Conservation (phyloP, 1,140 invertebrate genomes). For the Maconellicoccus hirsutus region DNA sequence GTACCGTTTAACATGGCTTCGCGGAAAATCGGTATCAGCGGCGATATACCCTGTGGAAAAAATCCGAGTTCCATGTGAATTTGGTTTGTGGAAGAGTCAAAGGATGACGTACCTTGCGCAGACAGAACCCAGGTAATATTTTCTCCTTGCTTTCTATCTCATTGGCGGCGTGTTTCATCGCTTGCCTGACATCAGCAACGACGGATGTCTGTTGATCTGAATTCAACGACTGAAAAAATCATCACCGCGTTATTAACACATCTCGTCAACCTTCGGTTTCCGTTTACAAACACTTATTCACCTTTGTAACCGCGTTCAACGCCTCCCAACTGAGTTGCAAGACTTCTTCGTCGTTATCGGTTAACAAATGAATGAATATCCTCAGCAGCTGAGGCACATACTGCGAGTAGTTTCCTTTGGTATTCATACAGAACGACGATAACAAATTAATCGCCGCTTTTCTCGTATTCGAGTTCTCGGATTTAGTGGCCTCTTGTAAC, state of each 20-base stretch:
- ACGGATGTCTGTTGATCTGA: conserved; percentile 67
- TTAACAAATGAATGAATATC: conserved; percentile 75
- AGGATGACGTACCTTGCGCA: conserved; percentile 62
- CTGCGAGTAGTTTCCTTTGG: conserved; percentile 70
- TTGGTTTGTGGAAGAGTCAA: too few relatives aligned
- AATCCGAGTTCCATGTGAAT: too few relatives aligned
- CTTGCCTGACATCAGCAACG: conserved; percentile 79
- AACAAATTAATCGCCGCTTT: conserved; percentile 75
- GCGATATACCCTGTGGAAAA: conserved; percentile 63
- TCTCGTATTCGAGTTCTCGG: conserved; percentile 44
- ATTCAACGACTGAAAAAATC: conserved; percentile 24
- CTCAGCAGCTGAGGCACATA: conserved; percentile 80
- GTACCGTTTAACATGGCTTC: conserved; percentile 91
- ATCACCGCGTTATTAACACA: too few relatives aligned
- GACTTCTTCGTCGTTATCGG: conserved; percentile 58
- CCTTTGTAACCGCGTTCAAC: conserved; percentile 77
- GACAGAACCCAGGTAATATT: conserved; percentile 83
- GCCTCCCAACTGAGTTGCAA: conserved; percentile 80
- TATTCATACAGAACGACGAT: conserved; percentile 78
- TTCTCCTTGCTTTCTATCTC: conserved; percentile 64
- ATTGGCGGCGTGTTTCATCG: conserved; percentile 74
- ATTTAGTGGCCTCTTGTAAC: conserved; percentile 65
- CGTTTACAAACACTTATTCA: too few relatives aligned
- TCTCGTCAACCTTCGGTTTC: too few relatives aligned
- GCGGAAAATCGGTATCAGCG: conserved; percentile 85